Percentiles rank a stretch among this genome's conserved stretches.
These are phyloP conservation scores for Mormyrops boulengeri DNA, from an alignment of 2,797 vertebrate species.

Conservation along the genomic window DNA sequence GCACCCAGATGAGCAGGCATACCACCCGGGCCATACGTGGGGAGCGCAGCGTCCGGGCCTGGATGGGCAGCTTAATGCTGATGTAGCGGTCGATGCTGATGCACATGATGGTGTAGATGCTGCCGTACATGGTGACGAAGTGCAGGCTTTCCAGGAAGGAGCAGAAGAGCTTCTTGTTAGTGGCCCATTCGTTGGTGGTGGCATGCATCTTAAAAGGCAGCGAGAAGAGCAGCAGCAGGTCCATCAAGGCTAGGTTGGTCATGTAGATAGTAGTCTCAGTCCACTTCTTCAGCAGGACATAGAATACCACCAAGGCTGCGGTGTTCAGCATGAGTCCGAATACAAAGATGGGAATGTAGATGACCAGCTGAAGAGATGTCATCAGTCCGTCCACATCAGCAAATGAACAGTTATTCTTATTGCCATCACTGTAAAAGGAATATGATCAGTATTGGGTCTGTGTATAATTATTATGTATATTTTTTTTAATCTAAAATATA, in stretches of 20 bases:
- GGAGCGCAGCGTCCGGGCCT: conserved; percentile 63
- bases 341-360: conserved; percentile 76
- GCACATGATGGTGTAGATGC: conserved; percentile 78
- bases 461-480: not conserved
- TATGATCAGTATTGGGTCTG: not conserved
- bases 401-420: conserved; percentile 51
- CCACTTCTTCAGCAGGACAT: conserved; percentile 60
- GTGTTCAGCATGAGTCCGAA: conserved; percentile 67
- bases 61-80: conserved; percentile 68
- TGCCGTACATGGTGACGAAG: conserved; percentile 78
- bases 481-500: not conserved
- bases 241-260: conserved; percentile 75
- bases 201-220: conserved; percentile 75
- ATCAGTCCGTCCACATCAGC: conserved; percentile 45
- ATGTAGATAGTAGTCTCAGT: conserved; percentile 78
- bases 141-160: conserved; percentile 70
- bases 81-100: conserved; percentile 80
- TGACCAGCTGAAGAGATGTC: conserved; percentile 47
- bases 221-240: conserved; percentile 74
- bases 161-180: conserved; percentile 47
- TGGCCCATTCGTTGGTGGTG: not conserved
- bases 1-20: conserved; percentile 66
- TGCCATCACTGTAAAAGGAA: conserved; percentile 21
- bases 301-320: conserved; percentile 65
- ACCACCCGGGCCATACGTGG: conserved; percentile 47